Conservation (phyloP, 2,797 vertebrate species). For the Cryptoblepharus egeriae region DNA sequence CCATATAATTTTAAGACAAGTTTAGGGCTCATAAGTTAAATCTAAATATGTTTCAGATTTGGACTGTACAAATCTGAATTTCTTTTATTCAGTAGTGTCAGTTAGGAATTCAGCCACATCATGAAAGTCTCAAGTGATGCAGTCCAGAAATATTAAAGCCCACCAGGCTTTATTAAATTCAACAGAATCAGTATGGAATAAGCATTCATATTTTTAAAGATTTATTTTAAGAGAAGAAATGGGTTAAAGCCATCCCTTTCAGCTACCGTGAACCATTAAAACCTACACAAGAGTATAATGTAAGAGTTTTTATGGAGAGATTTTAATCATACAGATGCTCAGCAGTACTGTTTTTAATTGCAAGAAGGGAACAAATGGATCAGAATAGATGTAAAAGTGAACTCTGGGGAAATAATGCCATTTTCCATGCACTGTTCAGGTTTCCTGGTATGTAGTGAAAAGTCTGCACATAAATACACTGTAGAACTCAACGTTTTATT, state of each 20-base stretch:
- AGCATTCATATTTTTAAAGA: neutral
- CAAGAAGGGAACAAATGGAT: constrained; percentile 20
- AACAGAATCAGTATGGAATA: neutral
- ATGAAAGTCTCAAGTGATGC: too few species aligned
- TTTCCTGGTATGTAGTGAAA: neutral
- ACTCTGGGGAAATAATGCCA: constrained; percentile 20
- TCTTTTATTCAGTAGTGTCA: neutral
- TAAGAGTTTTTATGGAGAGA: constrained; percentile 10
- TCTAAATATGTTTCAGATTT: neutral
- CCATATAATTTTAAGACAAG: neutral
- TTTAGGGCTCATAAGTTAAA: neutral
- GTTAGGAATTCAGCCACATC: neutral
- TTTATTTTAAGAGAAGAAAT: neutral
- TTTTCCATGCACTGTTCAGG: neutral
- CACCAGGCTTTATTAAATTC: neutral
- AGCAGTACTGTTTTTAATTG: constrained; percentile 16
- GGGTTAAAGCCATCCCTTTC: neutral
- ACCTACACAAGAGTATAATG: constrained; percentile 2
- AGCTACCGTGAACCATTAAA: neutral
- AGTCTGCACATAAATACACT: neutral
- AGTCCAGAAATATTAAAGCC: neutral
- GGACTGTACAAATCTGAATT: too few species aligned
- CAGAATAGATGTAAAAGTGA: constrained; percentile 2
- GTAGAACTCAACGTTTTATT: neutral
- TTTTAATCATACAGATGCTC: constrained; percentile 20